A percentile compares a stretch with the other conserved stretches of the same genome.
Evolutionary conservation across 2,113 vertebrate genomes (phyloP).

Genomic region (Speoplatyrhinus poulsoni): DNA sequence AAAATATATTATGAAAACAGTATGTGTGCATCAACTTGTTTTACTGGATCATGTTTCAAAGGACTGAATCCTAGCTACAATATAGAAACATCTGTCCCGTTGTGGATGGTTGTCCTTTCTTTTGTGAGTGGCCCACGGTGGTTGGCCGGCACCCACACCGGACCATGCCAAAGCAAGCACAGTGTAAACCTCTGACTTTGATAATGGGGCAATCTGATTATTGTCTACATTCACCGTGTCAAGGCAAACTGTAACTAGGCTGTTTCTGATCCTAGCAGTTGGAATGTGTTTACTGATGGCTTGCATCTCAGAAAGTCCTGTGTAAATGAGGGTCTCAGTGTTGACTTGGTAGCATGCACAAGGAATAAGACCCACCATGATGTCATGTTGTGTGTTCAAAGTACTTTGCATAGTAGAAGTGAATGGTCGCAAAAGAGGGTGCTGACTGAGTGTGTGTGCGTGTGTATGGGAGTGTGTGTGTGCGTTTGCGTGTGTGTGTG

Average conservation of each 20-base stretch:
- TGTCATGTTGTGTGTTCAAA: constrained; percentile 28
- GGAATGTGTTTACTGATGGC: constrained; percentile 50
- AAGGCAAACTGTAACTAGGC: constrained; percentile 27
- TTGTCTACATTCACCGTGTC: constrained; percentile 31
- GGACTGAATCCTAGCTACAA: constrained; percentile 21
- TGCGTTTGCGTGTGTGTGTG: neutral
- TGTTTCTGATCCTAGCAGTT: constrained; percentile 35
- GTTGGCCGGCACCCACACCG: constrained; percentile 21
- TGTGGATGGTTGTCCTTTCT: constrained; percentile 56
- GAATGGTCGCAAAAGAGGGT: constrained; percentile 23
- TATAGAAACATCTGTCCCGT: constrained; percentile 29
- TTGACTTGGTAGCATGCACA: constrained; percentile 29
- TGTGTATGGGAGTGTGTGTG: constrained; percentile 9
- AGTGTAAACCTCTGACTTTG: constrained; percentile 55
- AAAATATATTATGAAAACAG: constrained; percentile 29
- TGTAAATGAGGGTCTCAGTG: constrained; percentile 42
- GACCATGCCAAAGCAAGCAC: constrained; percentile 62
- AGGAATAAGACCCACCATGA: constrained; percentile 25
- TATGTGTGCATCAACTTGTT: constrained; percentile 30
- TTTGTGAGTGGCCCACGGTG: constrained; percentile 44
- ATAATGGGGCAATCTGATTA: constrained; percentile 57
- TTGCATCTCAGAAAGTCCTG: constrained; percentile 35
- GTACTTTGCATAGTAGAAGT: constrained; percentile 33
- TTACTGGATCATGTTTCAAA: constrained; percentile 34
- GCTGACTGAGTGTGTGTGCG: constrained; percentile 10